These are phyloP conservation scores for Rhyacophila evoluta DNA, from an alignment of 2,888 invertebrate genomes.

Conservation along the genomic window DNA sequence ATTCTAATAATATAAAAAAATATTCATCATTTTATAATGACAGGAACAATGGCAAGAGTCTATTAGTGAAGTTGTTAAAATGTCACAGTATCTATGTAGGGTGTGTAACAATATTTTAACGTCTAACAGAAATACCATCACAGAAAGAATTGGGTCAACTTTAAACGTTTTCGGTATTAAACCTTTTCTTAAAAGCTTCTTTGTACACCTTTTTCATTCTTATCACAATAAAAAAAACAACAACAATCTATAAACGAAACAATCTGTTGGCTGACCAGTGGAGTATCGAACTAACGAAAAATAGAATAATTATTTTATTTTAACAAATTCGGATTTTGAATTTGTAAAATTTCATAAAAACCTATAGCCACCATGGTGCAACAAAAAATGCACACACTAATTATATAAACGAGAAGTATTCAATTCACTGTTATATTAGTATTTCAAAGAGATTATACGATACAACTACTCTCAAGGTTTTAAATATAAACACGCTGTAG, in stretches of 20 bases:
- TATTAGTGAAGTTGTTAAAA: not conserved
- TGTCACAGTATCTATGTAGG: not conserved
- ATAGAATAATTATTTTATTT: no score
- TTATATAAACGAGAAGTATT: no score
- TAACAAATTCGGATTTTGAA: no score
- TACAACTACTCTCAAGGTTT: no score
- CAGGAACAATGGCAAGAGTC: not conserved
- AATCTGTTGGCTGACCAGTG: not conserved
- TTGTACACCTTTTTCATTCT: not conserved
- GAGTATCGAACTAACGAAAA: no score
- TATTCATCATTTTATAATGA: not conserved
- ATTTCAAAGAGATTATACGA: no score
- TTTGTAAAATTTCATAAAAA: no score
- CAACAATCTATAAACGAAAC: not conserved
- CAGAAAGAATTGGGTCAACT: constrained; percentile 4
- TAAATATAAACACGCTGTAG: no score
- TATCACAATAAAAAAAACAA: not conserved
- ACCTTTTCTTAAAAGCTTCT: constrained; percentile 12
- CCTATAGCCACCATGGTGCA: no score
- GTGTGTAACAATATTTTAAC: not conserved
- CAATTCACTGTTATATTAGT: no score
- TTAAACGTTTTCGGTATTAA: not conserved
- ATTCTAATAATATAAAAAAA: no score
- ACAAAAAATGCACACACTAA: no score
- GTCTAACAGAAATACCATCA: not conserved